Conservation (phyloP, 2,888 invertebrate genomes). For the Diarsia rubi region DNA sequence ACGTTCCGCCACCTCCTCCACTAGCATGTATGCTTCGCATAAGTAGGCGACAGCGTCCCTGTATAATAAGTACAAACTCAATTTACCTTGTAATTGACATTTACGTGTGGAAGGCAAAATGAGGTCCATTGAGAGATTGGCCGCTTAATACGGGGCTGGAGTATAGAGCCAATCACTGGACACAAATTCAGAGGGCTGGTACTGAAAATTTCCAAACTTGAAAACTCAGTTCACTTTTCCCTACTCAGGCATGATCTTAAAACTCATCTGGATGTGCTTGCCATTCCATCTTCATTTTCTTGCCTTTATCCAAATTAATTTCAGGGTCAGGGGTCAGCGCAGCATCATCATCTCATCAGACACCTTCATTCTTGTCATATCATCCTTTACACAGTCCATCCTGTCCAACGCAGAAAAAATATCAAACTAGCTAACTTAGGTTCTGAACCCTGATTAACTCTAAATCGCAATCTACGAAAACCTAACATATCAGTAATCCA, state of each 20-base stretch:
- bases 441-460: too few species aligned
- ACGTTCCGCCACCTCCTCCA: too few species aligned
- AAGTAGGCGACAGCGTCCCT: too few species aligned
- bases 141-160: neutral
- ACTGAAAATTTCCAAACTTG: neutral
- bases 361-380: too few species aligned
- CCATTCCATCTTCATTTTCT: neutral
- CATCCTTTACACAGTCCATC: too few species aligned
- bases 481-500: constrained; percentile 13
- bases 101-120: neutral
- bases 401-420: too few species aligned
- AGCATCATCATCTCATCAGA: too few species aligned
- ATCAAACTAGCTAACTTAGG: neutral
- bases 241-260: neutral
- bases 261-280: neutral
- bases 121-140: neutral
- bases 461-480: neutral
- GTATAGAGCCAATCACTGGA: neutral
- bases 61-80: too few species aligned
- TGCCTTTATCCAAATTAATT: too few species aligned
- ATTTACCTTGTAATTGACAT: neutral
- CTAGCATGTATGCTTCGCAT: too few species aligned
- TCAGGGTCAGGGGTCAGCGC: too few species aligned
- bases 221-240: too few species aligned
- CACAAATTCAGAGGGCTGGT: neutral